Conservation (phyloP, 1,140 invertebrate species). For the Steinernema feltiae region DNA sequence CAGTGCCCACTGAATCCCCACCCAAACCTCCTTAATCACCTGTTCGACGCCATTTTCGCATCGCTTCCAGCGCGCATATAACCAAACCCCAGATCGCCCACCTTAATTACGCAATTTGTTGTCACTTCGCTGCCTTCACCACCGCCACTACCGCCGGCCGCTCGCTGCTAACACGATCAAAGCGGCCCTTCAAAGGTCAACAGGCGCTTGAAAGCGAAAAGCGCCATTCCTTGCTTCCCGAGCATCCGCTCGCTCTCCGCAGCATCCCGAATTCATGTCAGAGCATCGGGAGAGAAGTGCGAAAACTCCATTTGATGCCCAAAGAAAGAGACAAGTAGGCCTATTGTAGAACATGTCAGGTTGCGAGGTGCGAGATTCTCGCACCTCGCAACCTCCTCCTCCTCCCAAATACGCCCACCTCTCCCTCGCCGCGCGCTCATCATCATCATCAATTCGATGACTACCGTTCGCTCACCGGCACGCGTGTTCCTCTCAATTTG, state of each 20-base stretch:
- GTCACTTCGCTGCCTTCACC: neutral
- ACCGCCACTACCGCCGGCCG: neutral
- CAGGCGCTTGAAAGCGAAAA: neutral
- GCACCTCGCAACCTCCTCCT: too few species aligned
- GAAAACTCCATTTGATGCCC: neutral
- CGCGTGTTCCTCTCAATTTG: slow-evolving; percentile 1
- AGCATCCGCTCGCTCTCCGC: neutral
- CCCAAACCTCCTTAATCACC: neutral
- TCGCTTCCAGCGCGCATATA: too few species aligned
- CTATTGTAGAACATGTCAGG: neutral
- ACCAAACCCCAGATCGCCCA: neutral
- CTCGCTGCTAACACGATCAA: neutral
- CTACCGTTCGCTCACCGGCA: too few species aligned
- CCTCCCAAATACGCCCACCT: too few species aligned
- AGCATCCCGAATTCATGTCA: neutral
- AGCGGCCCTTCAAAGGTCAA: neutral
- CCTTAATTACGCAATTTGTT: neutral
- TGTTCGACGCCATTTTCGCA: too few species aligned
- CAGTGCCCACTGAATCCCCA: neutral
- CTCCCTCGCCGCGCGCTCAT: too few species aligned
- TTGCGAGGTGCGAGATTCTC: too few species aligned
- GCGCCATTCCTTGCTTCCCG: neutral
- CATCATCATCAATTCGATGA: too few species aligned
- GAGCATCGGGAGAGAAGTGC: neutral
- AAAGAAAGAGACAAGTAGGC: slow-evolving; percentile 11